Conservation (phyloP, 2,113 vertebrate species). For the Mastomys natalensis region DNA sequence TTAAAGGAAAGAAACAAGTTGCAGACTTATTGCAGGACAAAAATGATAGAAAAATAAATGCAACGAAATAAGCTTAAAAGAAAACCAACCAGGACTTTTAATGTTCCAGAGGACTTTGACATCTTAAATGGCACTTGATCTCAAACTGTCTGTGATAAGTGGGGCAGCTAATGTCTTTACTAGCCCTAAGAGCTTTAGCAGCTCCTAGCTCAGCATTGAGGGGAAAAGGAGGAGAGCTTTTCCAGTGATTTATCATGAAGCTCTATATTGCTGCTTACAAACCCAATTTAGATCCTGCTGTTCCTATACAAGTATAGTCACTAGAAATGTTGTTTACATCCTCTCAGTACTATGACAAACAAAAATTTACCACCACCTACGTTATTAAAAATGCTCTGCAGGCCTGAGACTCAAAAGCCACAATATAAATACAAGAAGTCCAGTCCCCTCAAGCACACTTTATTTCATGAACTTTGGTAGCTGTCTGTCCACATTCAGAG, state of each 20-base stretch:
- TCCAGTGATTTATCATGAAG: slow-evolving; percentile 68
- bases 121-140: slow-evolving; percentile 50
- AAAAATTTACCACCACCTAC: slow-evolving; percentile 63
- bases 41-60: slow-evolving; percentile 42
- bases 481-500: slow-evolving; percentile 34
- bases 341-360: slow-evolving; percentile 61
- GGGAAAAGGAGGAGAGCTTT: not conserved
- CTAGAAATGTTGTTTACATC: slow-evolving; percentile 64
- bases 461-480: slow-evolving; percentile 62
- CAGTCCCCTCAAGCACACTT: slow-evolving; percentile 60
- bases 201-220: slow-evolving; percentile 54
- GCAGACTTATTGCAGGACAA: not conserved
- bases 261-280: slow-evolving; percentile 71
- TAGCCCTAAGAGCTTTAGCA: slow-evolving; percentile 38
- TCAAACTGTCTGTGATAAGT: slow-evolving; percentile 47
- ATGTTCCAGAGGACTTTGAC: slow-evolving; percentile 48
- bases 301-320: slow-evolving; percentile 48
- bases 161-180: slow-evolving; percentile 53
- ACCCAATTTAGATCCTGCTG: slow-evolving; percentile 59
- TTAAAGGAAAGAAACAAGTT: slow-evolving; percentile 38
- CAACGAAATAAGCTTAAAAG: not conserved
- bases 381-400: slow-evolving; percentile 73
- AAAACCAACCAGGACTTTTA: not conserved
- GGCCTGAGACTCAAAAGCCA: slow-evolving; percentile 64
- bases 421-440: slow-evolving; percentile 66